These are phyloP conservation scores for Amazona finschi DNA, from an alignment of 2,797 vertebrate species.

Conservation along the genomic window DNA sequence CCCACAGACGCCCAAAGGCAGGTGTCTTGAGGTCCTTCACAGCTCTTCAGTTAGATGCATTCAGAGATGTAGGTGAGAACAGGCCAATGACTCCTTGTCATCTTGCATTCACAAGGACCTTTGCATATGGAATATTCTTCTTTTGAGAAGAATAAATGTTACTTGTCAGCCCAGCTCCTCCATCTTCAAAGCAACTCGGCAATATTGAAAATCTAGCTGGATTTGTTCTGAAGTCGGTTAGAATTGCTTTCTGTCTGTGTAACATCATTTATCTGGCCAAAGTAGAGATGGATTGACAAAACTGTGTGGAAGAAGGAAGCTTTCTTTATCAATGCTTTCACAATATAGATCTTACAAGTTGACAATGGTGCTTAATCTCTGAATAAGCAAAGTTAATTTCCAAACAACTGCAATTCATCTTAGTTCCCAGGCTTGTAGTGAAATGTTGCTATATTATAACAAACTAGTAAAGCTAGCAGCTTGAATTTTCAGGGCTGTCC, in stretches of 20 bases:
- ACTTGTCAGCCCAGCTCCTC: background rate
- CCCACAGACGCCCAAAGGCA: background rate
- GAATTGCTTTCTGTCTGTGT: background rate
- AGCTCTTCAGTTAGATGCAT: background rate
- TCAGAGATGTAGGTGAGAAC: background rate
- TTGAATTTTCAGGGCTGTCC: background rate
- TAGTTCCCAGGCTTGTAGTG: background rate
- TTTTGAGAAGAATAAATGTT: background rate
- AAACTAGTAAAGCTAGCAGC: background rate
- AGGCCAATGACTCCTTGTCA: background rate
- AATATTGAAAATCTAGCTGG: background rate
- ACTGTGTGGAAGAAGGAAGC: background rate
- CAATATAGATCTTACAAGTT: conserved; percentile 11
- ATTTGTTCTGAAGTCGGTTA: background rate
- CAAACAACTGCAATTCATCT: conserved; percentile 5
- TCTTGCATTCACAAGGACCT: background rate
- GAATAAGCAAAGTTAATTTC: conserved; percentile 32
- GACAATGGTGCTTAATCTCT: conserved; percentile 3
- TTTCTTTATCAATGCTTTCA: background rate
- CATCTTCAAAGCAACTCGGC: background rate
- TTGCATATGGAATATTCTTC: background rate
- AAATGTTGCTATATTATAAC: background rate
- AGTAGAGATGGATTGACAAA: background rate
- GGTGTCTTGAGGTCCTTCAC: background rate
- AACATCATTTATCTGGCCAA: background rate